These are phyloP conservation scores for Ariolimax columbianus DNA, from an alignment of 2,888 invertebrate species.

Conservation along the genomic window DNA sequence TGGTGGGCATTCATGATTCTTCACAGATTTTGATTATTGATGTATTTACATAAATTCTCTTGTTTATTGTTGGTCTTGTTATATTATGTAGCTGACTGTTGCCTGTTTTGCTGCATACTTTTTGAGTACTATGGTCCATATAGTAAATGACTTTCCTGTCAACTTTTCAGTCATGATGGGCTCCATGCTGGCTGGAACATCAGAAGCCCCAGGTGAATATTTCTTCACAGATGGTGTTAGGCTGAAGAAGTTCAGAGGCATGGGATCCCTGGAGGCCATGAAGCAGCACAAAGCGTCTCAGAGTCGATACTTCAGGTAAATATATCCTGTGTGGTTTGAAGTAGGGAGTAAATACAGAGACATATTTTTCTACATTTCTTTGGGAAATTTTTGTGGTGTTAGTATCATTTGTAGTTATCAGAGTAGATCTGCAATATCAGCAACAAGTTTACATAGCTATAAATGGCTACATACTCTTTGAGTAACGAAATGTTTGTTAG, in stretches of 20 bases:
- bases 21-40: too few species aligned
- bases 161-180: slow-evolving; percentile 95
- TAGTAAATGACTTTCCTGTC: not conserved
- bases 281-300: slow-evolving; percentile 83
- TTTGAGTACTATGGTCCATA: too few species aligned
- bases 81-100: too few species aligned
- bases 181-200: slow-evolving; percentile 96
- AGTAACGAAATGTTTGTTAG: too few species aligned
- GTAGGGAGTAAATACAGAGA: not conserved
- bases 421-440: too few species aligned
- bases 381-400: not conserved
- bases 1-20: too few species aligned
- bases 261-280: slow-evolving; percentile 98
- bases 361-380: not conserved
- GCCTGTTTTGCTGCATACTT: too few species aligned
- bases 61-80: too few species aligned
- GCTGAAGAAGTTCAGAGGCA: slow-evolving; percentile 98
- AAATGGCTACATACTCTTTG: too few species aligned
- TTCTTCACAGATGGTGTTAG: slow-evolving; percentile 98
- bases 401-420: too few species aligned
- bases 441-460: too few species aligned
- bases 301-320: slow-evolving; percentile 75
- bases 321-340: not conserved
- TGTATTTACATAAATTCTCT: not conserved
- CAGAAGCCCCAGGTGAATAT: slow-evolving; percentile 99